These are phyloP conservation scores for Campopleginae sp. DNA, from an alignment of 2,888 invertebrate species.

Conservation along the genomic window DNA sequence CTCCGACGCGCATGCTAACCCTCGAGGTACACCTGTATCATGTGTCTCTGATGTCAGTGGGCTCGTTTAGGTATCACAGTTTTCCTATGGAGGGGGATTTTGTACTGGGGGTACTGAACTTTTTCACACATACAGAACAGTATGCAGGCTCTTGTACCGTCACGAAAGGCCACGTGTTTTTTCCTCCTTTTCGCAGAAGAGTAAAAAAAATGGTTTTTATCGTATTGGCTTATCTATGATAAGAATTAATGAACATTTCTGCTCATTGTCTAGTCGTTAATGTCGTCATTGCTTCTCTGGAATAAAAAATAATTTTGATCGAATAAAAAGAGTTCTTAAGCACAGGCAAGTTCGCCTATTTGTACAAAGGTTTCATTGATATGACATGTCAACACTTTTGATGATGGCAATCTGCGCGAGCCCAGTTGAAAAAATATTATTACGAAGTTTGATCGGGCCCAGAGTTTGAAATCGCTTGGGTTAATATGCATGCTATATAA, in stretches of 20 bases:
- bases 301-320: neutral
- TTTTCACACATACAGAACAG: neutral
- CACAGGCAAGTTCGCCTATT: neutral
- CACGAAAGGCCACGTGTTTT: neutral
- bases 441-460: neutral
- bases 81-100: neutral
- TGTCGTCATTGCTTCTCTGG: neutral
- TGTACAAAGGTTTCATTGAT: neutral
- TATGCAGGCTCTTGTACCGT: neutral
- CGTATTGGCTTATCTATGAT: neutral
- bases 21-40: too few species aligned
- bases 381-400: neutral
- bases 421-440: neutral
- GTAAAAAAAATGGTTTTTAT: neutral
- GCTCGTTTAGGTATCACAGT: neutral
- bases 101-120: neutral
- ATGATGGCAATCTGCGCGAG: neutral
- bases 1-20: too few species aligned
- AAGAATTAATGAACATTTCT: neutral
- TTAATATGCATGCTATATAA: constrained; percentile 19
- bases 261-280: neutral
- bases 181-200: neutral
- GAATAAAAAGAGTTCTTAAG: neutral
- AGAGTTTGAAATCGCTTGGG: neutral
- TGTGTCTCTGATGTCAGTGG: neutral